Percentiles rank a stretch among this genome's conserved stretches.
Conservation (phyloP, 2,888 invertebrate genomes). For the Aromia moschata region DNA sequence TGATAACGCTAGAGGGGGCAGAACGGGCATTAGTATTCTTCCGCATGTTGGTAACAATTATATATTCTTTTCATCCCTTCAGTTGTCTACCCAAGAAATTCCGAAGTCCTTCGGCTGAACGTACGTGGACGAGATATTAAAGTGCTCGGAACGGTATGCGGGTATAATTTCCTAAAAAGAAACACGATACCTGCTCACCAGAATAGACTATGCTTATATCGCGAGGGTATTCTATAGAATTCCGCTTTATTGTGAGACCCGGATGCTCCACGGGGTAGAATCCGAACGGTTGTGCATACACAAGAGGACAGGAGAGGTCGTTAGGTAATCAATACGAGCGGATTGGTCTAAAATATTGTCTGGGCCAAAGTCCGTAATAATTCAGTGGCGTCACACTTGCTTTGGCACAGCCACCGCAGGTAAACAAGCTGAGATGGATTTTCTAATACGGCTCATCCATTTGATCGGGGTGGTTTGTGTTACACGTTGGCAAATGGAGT, state of each 20-base stretch:
- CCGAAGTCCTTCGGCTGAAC: slow-evolving; percentile 36
- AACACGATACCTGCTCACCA: slow-evolving; percentile 22
- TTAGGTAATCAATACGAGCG: no score
- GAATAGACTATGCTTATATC: slow-evolving; percentile 17
- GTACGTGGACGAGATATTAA: slow-evolving; percentile 40
- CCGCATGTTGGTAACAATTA: slow-evolving; percentile 42
- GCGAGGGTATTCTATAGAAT: slow-evolving; percentile 12
- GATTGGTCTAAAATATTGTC: no score
- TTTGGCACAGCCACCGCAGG: no score
- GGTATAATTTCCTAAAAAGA: slow-evolving; percentile 27
- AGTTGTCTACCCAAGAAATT: slow-evolving; percentile 41
- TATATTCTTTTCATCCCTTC: slow-evolving; percentile 46
- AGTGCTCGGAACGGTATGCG: slow-evolving; percentile 19
- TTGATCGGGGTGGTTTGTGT: no score
- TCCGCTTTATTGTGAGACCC: neutral
- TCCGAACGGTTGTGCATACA: neutral
- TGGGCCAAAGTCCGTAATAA: no score
- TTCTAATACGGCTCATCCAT: no score
- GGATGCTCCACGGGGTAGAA: neutral
- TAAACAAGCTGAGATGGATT: no score
- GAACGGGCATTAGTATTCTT: slow-evolving; percentile 40
- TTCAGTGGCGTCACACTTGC: no score
- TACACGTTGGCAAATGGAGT: no score
- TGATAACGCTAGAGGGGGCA: slow-evolving; percentile 26
- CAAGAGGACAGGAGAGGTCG: no score